Evolutionary conservation across 2,113 vertebrate genomes (phyloP).

Genomic region (Podarcis raffonei): DNA sequence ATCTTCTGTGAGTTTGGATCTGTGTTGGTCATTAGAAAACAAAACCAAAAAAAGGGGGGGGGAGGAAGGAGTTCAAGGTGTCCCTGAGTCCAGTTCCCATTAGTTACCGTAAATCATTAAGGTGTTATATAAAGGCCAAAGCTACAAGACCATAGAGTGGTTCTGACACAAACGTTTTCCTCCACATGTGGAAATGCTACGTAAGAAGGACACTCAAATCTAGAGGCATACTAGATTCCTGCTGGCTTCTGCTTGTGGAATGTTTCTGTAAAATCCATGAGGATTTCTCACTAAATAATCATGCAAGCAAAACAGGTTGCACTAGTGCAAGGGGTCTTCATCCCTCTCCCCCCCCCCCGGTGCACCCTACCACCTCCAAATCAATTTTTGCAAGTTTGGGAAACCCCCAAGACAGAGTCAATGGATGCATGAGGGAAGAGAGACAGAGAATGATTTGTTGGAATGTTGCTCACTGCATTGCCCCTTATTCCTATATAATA

Average conservation of each 20-base stretch:
- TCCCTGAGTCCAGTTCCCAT: neutral
- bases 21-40: neutral
- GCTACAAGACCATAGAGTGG: neutral
- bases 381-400: no score
- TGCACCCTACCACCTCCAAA: no score
- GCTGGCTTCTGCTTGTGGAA: neutral
- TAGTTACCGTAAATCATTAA: neutral
- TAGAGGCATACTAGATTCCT: neutral
- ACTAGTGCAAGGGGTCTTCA: no score
- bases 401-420: no score
- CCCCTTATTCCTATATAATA: neutral
- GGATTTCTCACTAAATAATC: neutral
- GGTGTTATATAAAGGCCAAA: neutral
- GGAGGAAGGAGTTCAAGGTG: neutral
- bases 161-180: neutral
- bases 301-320: no score
- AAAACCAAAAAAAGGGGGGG: accelerated
- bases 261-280: neutral
- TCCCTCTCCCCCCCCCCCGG: no score
- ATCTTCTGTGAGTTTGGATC: accelerated
- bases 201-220: neutral
- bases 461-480: no score
- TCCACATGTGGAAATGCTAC: no score
- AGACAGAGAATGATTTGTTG: no score
- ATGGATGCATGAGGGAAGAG: no score